Evolutionary conservation across 1,140 invertebrate species (phyloP).

Genomic region (Choristoneura fumiferana): DNA sequence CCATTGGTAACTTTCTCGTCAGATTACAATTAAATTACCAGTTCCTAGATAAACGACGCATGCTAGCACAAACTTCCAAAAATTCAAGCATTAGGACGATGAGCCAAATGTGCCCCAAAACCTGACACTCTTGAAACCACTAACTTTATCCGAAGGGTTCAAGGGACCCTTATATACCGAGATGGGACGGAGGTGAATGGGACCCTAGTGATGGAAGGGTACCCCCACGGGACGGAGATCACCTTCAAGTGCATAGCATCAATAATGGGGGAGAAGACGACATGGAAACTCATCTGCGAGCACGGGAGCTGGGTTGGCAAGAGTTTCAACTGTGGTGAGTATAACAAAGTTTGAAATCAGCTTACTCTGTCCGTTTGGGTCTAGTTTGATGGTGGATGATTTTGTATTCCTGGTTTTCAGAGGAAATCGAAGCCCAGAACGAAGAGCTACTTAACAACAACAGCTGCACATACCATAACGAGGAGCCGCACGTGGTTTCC

Average conservation of each 20-base stretch:
- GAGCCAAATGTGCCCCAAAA: too few relatives aligned
- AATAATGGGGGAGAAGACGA: conserved; percentile 87
- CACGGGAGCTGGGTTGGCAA: conserved; percentile 90
- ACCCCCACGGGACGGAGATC: conserved; percentile 88
- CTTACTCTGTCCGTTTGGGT: too few relatives aligned
- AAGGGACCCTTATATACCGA: conserved; percentile 83
- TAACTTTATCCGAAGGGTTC: conserved; percentile 73
- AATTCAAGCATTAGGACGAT: too few relatives aligned
- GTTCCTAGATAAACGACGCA: too few relatives aligned
- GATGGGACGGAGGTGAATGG: conserved; percentile 78
- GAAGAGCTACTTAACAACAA: conserved; percentile 81
- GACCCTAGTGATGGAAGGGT: conserved; percentile 69
- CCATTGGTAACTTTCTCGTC: too few relatives aligned
- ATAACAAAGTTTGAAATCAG: too few relatives aligned
- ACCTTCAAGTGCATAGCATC: conserved; percentile 89
- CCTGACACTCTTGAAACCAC: background rate
- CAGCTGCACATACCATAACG: conserved; percentile 86
- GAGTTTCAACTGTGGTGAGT: conserved; percentile 83
- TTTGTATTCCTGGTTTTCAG: conserved; percentile 63
- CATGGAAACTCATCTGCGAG: conserved; percentile 91
- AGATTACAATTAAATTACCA: too few relatives aligned
- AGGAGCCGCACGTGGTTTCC: conserved; percentile 87
- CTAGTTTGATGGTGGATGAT: too few relatives aligned
- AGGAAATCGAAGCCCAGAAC: conserved; percentile 72
- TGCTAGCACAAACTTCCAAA: too few relatives aligned